Conservation (phyloP, 2,888 invertebrate species). For the Danaus chrysippus region DNA sequence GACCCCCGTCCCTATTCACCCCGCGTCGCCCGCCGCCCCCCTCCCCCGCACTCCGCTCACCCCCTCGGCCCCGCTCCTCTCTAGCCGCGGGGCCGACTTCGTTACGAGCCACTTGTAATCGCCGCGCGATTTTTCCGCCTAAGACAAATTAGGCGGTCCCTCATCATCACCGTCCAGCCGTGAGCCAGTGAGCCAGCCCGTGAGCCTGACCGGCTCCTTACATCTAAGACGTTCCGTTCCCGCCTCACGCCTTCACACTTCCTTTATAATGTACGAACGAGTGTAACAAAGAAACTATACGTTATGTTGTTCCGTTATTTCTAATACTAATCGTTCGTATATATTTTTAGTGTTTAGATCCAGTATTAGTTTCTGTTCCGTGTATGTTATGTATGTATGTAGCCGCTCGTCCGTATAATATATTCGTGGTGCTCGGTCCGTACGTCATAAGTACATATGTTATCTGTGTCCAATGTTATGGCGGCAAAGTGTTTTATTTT, state of each 20-base stretch:
- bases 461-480: slow-evolving; percentile 58
- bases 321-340: too few relatives aligned
- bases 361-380: too few relatives aligned
- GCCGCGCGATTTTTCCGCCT: slow-evolving; percentile 78
- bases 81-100: slow-evolving; percentile 65
- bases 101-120: slow-evolving; percentile 79
- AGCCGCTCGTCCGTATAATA: too few relatives aligned
- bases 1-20: slow-evolving; percentile 40
- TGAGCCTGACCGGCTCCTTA: slow-evolving; percentile 69
- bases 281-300: slow-evolving; percentile 4
- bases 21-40: slow-evolving; percentile 39
- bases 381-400: too few relatives aligned
- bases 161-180: slow-evolving; percentile 47
- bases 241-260: slow-evolving; percentile 53
- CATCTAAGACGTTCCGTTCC: slow-evolving; percentile 51
- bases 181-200: slow-evolving; percentile 35
- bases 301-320: slow-evolving; percentile 6
- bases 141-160: slow-evolving; percentile 77
- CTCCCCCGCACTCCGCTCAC: slow-evolving; percentile 37
- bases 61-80: slow-evolving; percentile 38
- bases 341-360: too few relatives aligned
- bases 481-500: slow-evolving; percentile 73
- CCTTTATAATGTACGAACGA: slow-evolving; percentile 12
- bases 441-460: slow-evolving; percentile 44
- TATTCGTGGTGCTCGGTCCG: slow-evolving; percentile 16